A percentile compares a stretch with the other conserved stretches of the same genome.
Evolutionary conservation across 1,140 invertebrate genomes (phyloP).

Genomic region (Brachionus calyciflorus): DNA sequence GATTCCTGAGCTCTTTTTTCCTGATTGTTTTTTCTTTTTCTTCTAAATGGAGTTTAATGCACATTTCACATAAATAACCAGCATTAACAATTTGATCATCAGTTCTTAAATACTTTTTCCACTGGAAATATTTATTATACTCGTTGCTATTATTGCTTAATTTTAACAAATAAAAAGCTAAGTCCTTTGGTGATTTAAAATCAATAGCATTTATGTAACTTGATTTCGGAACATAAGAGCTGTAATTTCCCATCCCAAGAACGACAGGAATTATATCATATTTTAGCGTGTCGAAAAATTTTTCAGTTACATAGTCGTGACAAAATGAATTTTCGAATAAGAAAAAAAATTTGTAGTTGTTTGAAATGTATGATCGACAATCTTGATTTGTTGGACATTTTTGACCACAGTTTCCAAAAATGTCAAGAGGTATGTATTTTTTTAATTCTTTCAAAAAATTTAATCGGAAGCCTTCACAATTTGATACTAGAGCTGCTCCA

Average conservation of each 20-base stretch:
- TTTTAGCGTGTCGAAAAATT: constrained; percentile 50
- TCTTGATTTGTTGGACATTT: constrained; percentile 7
- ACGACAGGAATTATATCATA: not conserved
- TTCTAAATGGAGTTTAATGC: not conserved
- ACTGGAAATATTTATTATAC: not conserved
- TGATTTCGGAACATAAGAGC: not conserved
- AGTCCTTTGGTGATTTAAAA: not conserved
- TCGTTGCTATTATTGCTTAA: not conserved
- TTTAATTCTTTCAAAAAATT: constrained; percentile 48
- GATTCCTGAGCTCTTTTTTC: too few relatives aligned
- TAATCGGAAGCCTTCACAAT: constrained; percentile 47
- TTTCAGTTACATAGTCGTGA: constrained; percentile 53
- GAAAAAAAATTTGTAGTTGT: constrained; percentile 52
- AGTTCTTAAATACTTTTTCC: not conserved
- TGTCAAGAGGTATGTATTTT: constrained; percentile 48
- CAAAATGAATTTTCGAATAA: constrained; percentile 53
- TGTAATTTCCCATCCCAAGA: not conserved
- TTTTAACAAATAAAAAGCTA: not conserved
- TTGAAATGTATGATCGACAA: constrained; percentile 34
- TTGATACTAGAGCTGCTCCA: too few relatives aligned
- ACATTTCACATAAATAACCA: constrained; percentile 10
- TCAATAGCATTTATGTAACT: not conserved
- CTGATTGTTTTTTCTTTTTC: too few relatives aligned
- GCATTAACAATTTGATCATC: not conserved
- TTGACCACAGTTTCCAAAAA: constrained; percentile 49